Evolutionary conservation across 2,797 vertebrate genomes (phyloP).

Genomic region (Myotis vivesi): DNA sequence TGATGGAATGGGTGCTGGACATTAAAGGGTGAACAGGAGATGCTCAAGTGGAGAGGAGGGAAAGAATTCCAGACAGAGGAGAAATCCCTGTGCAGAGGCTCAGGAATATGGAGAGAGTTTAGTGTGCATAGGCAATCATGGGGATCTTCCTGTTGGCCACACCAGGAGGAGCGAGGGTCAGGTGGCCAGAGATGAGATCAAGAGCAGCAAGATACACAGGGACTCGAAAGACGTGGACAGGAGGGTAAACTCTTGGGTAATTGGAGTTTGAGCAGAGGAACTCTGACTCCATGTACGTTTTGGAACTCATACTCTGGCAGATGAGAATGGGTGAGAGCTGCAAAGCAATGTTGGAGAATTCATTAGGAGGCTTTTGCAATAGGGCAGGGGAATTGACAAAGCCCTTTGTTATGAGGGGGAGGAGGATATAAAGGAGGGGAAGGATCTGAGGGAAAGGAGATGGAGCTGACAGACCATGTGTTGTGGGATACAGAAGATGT

Average conservation of each 20-base stretch:
- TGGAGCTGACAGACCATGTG: fast-evolving
- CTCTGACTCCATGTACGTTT: background rate
- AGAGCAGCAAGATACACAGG: background rate
- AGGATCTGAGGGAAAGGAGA: background rate
- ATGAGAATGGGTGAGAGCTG: background rate
- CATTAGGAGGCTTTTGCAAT: background rate
- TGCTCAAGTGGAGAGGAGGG: background rate
- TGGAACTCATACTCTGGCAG: background rate
- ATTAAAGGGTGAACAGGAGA: background rate
- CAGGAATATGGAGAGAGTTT: background rate
- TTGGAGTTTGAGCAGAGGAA: background rate
- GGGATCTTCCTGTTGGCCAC: background rate
- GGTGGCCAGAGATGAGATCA: background rate
- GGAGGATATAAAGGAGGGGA: background rate
- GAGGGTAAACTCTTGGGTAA: background rate
- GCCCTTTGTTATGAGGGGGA: background rate
- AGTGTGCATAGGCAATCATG: background rate
- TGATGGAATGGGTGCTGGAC: background rate
- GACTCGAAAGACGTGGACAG: background rate
- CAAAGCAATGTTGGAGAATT: background rate
- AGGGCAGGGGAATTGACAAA: background rate
- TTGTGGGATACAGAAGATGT: background rate
- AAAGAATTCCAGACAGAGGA: background rate
- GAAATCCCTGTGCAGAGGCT: background rate
- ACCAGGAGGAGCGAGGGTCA: fast-evolving